Evolutionary conservation across 2,888 invertebrate genomes (phyloP), one percentile per base, ranked within the genome.

Genomic region (Drosophila tripunctata): DNA sequence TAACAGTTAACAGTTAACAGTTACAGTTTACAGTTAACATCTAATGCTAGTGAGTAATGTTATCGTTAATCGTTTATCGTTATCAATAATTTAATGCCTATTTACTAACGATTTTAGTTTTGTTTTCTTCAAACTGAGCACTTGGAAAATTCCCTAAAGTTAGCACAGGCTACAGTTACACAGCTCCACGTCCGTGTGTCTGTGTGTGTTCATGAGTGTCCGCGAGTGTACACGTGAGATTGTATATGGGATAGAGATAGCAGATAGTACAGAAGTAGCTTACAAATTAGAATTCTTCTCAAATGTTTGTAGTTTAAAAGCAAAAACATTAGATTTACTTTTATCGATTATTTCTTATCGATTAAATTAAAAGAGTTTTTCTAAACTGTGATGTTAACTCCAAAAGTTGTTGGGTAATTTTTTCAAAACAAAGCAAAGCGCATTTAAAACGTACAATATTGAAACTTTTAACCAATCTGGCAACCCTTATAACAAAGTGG

Each of bases 101-200:
- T 17, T 8, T 41, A 38, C 57, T 63, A 74, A 58, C 50, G 51
- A 38, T 31, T 52, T 55, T 61, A 63, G 50, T 62, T 74, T 56
- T 43, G 30, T 38, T 41, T 60, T 56, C 55, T 69, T 69, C 56
- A 67, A 74, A 67, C 74, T 72, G 78, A 72, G 71, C 78, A 74
- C 76, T 71, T 82, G 72, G 76, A 81, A 83, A 86, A 78, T 79
- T 79, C 77, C 85, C 83, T 78, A 81, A 87, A 58, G 72, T 75
- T 75, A 19, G 40, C 60, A 67, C 41, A 65, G 63, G 69, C 70
- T 65, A 60, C 50, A 62, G 58, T 64, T 58, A 47, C 22, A 47
- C 22, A 47, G 24, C 22, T 14, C 15, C 40, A 12, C 15, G 41
- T 54, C 4, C 14, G n/a, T 44, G 10, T 38, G 14, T 41, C 24